Percentiles rank a stretch among this genome's conserved stretches.
These are phyloP conservation scores for Eremobia ochroleuca DNA, from an alignment of 2,888 invertebrate species.

Conservation along the genomic window DNA sequence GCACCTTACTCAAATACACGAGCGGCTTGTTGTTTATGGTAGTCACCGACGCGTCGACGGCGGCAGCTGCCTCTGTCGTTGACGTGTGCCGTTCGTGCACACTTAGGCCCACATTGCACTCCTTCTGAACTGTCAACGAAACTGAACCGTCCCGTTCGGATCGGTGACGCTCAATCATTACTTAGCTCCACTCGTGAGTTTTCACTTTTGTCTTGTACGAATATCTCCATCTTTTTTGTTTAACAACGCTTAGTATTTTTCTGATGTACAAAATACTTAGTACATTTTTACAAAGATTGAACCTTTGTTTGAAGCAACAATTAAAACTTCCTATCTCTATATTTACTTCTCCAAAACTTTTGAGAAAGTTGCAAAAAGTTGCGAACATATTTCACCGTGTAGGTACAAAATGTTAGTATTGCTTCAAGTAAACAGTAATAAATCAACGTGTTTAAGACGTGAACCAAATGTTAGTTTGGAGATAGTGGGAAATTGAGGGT, in stretches of 20 bases:
- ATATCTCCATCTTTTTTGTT: background rate
- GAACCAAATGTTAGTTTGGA: background rate
- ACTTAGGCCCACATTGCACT: background rate
- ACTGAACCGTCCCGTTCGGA: too few relatives aligned
- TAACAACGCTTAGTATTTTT: background rate
- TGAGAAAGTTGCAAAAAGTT: conserved; percentile 1
- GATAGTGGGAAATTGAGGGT: background rate
- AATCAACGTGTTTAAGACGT: conserved; percentile 24
- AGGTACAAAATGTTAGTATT: conserved; percentile 15
- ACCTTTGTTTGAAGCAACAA: background rate
- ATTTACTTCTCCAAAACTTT: conserved; percentile 4
- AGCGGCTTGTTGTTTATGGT: too few relatives aligned
- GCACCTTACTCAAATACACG: too few relatives aligned
- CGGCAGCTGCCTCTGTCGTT: too few relatives aligned
- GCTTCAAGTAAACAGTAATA: conserved; percentile 25
- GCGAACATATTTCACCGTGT: background rate
- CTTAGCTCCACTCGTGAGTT: background rate
- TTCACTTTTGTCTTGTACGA: background rate
- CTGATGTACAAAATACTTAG: background rate
- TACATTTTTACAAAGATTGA: background rate
- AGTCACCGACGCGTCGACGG: too few relatives aligned
- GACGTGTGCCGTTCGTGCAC: too few relatives aligned
- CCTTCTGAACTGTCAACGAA: too few relatives aligned
- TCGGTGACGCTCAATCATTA: background rate
- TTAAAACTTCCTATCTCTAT: conserved; percentile 11